These are phyloP conservation scores for Hemicordylus capensis DNA, from an alignment of 2,113 vertebrate species.

Conservation along the genomic window DNA sequence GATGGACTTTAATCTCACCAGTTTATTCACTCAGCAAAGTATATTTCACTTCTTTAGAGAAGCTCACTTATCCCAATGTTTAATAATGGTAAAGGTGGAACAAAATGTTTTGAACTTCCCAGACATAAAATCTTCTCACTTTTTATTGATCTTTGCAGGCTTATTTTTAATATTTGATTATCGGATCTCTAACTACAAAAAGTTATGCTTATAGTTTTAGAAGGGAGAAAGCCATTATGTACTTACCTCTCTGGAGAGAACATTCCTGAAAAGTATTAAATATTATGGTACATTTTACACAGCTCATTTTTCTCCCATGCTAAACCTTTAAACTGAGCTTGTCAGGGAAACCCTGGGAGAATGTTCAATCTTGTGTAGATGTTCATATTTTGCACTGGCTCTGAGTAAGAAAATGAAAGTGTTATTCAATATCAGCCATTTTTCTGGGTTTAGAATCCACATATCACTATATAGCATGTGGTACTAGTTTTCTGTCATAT, in stretches of 20 bases:
- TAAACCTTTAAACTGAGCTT: conserved; percentile 13
- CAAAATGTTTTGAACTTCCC: conserved; percentile 41
- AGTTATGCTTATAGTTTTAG: conserved; percentile 23
- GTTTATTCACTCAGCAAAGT: conserved; percentile 8
- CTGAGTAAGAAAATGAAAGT: neutral
- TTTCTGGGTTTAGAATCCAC: neutral
- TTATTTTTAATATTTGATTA: conserved; percentile 53
- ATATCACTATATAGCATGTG: neutral
- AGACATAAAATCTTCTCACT: conserved; percentile 36
- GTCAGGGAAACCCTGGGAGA: neutral
- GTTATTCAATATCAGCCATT: no score
- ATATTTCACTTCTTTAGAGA: conserved; percentile 11
- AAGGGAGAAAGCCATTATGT: neutral
- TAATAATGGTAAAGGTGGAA: conserved; percentile 24
- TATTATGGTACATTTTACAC: conserved; percentile 12
- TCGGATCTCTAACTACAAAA: conserved; percentile 9
- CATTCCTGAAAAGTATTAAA: neutral
- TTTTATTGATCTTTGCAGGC: conserved; percentile 46
- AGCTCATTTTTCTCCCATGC: neutral
- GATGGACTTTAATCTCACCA: neutral
- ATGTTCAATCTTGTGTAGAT: neutral
- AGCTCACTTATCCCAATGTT: conserved; percentile 43
- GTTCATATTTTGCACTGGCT: neutral
- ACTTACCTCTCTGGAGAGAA: neutral
- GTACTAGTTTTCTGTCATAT: neutral